These are phyloP conservation scores for Equus quagga DNA, from an alignment of 2,113 vertebrate species.

Conservation along the genomic window DNA sequence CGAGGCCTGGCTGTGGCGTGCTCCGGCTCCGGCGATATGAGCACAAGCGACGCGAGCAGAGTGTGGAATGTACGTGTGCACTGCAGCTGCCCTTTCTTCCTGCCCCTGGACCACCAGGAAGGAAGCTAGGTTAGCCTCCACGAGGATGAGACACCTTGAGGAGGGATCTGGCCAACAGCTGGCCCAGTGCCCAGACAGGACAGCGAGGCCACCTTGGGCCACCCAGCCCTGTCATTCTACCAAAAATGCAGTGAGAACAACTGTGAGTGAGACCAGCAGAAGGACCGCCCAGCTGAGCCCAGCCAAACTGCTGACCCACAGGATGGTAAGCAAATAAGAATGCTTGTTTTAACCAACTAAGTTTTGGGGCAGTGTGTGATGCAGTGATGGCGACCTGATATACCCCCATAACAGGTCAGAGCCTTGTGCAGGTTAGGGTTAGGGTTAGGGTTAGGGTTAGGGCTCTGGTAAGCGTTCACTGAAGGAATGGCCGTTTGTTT, in stretches of 20 bases:
- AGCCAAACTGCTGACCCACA: not conserved
- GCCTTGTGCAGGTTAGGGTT: too few species aligned
- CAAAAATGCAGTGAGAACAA: not conserved
- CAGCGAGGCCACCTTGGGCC: not conserved
- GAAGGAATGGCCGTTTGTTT: not conserved
- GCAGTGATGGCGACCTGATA: not conserved
- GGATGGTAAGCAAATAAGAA: not conserved
- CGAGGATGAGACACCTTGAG: not conserved
- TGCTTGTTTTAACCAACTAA: not conserved
- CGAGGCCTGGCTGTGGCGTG: fast-evolving
- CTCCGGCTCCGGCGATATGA: not conserved
- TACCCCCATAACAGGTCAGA: too few species aligned
- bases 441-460: not conserved
- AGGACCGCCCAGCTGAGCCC: not conserved
- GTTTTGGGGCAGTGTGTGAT: not conserved
- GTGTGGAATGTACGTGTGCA: too few species aligned
- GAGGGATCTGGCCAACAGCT: not conserved
- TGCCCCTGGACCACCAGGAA: not conserved
- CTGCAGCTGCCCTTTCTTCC: not conserved
- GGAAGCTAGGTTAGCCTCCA: not conserved
- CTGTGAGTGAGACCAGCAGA: not conserved
- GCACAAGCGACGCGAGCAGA: not conserved
- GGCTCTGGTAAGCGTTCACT: not conserved
- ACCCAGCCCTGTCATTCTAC: fast-evolving
- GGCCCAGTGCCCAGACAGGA: not conserved